A percentile compares a stretch with the other conserved stretches of the same genome.
These are phyloP conservation scores for Parelbella ahira DNA, from an alignment of 2,888 invertebrate genomes.

Conservation along the genomic window DNA sequence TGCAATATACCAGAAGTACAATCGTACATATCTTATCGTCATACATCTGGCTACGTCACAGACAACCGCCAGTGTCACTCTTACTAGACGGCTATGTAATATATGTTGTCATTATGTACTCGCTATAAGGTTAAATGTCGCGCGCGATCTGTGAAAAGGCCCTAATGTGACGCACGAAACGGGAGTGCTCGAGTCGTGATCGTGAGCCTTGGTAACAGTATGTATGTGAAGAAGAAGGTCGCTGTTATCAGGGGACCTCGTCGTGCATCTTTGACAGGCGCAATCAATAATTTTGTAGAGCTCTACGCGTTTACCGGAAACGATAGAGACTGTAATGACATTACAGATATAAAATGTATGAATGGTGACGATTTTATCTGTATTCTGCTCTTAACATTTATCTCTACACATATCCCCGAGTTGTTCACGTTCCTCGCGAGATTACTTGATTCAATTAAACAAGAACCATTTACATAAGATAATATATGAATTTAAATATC, in stretches of 20 bases:
- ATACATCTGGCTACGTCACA: constrained; percentile 2
- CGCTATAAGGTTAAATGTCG: constrained; percentile 45
- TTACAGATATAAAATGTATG: constrained; percentile 6
- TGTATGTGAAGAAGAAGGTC: constrained; percentile 33
- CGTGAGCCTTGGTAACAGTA: constrained; percentile 35
- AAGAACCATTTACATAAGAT: too few relatives aligned
- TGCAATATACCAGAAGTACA: constrained; percentile 4
- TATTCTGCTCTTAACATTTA: constrained; percentile 2
- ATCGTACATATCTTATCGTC: constrained; percentile 7
- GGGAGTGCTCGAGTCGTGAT: constrained; percentile 42
- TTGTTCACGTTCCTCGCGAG: too few relatives aligned
- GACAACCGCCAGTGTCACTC: not conserved
- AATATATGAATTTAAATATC: too few relatives aligned
- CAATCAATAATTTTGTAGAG: constrained; percentile 31
- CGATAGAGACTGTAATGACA: constrained; percentile 9
- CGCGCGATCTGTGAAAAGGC: constrained; percentile 39
- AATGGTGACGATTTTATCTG: constrained; percentile 1
- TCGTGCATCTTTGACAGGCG: constrained; percentile 32
- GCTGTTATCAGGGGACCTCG: constrained; percentile 38
- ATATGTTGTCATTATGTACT: constrained; percentile 36
- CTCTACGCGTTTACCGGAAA: constrained; percentile 12
- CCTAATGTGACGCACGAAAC: constrained; percentile 47
- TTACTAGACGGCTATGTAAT: constrained; percentile 10
- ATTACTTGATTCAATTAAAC: too few relatives aligned
- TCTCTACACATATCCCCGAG: too few relatives aligned